These are phyloP conservation scores for Bergia sp. DNA, from an alignment of 92 coral and sea anemone species.

Conservation along the genomic window DNA sequence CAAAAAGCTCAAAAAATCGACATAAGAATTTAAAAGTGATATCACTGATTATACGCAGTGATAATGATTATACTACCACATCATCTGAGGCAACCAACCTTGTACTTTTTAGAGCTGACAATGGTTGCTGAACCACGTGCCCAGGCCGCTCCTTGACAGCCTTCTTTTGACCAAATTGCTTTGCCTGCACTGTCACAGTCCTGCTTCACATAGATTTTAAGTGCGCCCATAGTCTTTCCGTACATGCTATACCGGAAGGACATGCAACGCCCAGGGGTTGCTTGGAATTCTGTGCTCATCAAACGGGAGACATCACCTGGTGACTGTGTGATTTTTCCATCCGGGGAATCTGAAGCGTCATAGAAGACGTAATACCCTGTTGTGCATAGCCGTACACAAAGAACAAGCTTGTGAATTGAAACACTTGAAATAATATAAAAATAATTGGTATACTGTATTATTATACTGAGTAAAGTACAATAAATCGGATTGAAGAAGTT, in stretches of 20 bases:
- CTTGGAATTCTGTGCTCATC: background rate
- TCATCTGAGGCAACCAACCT: background rate
- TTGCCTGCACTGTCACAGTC: background rate
- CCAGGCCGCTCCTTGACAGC: background rate
- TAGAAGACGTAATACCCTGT: background rate
- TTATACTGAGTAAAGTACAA: too few relatives aligned
- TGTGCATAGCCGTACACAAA: too few relatives aligned
- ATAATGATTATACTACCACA: background rate
- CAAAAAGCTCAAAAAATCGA: too few relatives aligned
- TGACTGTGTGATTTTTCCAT: background rate
- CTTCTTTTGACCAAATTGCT: background rate
- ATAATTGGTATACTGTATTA: too few relatives aligned
- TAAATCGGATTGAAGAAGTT: too few relatives aligned
- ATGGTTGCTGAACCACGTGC: background rate
- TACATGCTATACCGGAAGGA: background rate
- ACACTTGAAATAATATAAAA: too few relatives aligned
- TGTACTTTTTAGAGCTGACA: background rate
- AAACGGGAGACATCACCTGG: background rate
- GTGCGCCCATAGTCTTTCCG: background rate
- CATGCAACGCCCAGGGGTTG: slow-evolving; percentile 10
- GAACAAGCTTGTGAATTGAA: too few relatives aligned
- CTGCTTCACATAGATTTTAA: background rate
- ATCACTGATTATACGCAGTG: too few relatives aligned
- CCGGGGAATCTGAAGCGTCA: background rate
- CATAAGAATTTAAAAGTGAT: too few relatives aligned